These are phyloP conservation scores for Eupithecia centaureata DNA, from an alignment of 2,888 invertebrate genomes.

Conservation along the genomic window DNA sequence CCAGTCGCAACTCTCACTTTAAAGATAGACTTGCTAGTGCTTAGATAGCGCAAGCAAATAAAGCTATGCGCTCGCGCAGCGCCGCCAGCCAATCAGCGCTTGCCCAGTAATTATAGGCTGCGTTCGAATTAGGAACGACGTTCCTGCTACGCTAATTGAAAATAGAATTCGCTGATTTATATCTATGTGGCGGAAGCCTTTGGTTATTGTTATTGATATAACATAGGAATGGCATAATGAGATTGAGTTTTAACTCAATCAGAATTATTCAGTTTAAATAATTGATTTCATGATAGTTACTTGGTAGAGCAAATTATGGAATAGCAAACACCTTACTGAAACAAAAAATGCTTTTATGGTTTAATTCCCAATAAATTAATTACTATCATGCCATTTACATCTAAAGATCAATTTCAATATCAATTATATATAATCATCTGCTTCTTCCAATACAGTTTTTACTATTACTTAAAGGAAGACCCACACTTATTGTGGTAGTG, in stretches of 20 bases:
- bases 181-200: slow-evolving; percentile 64
- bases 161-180: slow-evolving; percentile 75
- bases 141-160: slow-evolving; percentile 73
- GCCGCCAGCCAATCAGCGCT: slow-evolving; percentile 68
- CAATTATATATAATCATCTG: slow-evolving; percentile 31
- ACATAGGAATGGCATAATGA: slow-evolving; percentile 49
- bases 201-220: slow-evolving; percentile 61
- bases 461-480: slow-evolving; percentile 20
- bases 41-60: slow-evolving; percentile 67
- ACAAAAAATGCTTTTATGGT: neutral
- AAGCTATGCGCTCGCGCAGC: slow-evolving; percentile 61
- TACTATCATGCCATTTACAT: slow-evolving; percentile 9
- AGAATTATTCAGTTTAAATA: neutral
- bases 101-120: slow-evolving; percentile 75
- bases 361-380: slow-evolving; percentile 2
- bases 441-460: slow-evolving; percentile 27
- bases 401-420: slow-evolving; percentile 26
- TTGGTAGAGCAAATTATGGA: neutral
- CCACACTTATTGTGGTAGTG: too few relatives aligned
- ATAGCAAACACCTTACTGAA: neutral
- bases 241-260: slow-evolving; percentile 30
- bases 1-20: slow-evolving; percentile 69
- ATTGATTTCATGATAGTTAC: neutral
- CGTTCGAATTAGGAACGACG: slow-evolving; percentile 78
- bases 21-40: slow-evolving; percentile 70